Evolutionary conservation across 2,113 vertebrate species (phyloP), one percentile per base, ranked within the genome.

Genomic region (Neolamprologus devosi): DNA sequence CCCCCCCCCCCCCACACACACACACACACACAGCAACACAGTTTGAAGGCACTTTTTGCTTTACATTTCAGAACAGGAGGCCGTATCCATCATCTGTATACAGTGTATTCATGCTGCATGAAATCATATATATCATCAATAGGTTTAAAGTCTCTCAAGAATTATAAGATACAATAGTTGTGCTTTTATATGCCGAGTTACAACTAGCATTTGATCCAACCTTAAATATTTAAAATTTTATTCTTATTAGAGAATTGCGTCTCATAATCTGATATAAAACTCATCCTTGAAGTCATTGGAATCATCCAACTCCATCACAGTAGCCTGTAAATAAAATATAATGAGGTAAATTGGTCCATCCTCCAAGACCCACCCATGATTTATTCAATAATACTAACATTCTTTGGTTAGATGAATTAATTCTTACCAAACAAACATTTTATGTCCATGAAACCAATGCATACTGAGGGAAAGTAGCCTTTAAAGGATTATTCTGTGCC

Each of bases 401-500:
- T 49, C 35, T 86, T 90, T 30, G 86, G 84, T 23, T 10, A 9
- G 26, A 49, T 85, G 57, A 83, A 35, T 78, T 87, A 19, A 78
- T 83, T 81, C 33, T 81, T 81, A 84, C 83, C n/a, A 84, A 85
- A 85, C 83, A 87, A 91, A 88, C 90, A 87, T 86, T 94, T 93
- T 89, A 91, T 92, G 85, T 86, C 84, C 53, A 28, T 57, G 33
- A 84, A 91, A 84, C 42, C 8, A 26, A 55, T 85, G 68, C 51
- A 30, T 83, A 83, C 30, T 91, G 88, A 94, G 83, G 81, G 86
- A 89, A 88, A 88, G 88, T 84, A 55, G 87, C 93, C 79, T 86
- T 95, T 94, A 93, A 93, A 78, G 70, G 51, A 79, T 91, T 86
- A 85, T 94, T 93, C 81, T 79, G 73, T 87, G 70, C 68, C 84